Percentiles rank a stretch among this genome's conserved stretches.
Evolutionary conservation across 2,113 vertebrate species (phyloP).

Genomic region (Oreochromis tanganicae): DNA sequence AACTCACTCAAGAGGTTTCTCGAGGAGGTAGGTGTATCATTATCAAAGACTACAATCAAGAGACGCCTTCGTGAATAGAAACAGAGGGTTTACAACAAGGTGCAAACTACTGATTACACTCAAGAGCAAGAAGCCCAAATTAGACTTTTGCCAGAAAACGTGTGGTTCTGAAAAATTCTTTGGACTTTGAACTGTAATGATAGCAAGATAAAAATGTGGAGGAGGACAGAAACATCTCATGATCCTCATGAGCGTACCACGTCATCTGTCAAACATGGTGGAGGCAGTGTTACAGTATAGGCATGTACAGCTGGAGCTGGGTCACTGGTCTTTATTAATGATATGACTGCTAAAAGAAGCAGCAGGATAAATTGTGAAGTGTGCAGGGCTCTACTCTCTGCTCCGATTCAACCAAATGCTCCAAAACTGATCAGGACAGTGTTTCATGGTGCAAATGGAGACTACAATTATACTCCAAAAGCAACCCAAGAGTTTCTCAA

Average conservation of each 20-base stretch:
- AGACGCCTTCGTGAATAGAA: neutral
- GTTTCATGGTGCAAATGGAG: neutral
- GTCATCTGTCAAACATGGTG: neutral
- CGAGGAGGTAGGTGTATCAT: neutral
- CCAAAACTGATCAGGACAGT: neutral
- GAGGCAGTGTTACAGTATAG: neutral
- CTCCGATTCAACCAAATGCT: neutral
- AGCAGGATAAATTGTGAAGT: neutral
- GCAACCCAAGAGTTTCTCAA: neutral
- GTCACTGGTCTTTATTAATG: neutral
- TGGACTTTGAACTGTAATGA: neutral
- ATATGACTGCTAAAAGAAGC: neutral
- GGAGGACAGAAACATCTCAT: neutral
- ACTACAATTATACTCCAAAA: neutral
- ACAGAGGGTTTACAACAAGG: neutral
- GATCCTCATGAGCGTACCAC: fast-evolving
- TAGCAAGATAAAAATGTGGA: neutral
- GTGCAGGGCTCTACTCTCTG: neutral
- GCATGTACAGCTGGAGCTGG: neutral
- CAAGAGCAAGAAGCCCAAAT: neutral
- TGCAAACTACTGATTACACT: neutral
- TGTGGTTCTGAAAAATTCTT: neutral
- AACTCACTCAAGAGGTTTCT: neutral
- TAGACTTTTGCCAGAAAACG: neutral
- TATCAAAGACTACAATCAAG: neutral